Percentiles rank a stretch among this genome's conserved stretches.
These are phyloP conservation scores for Venusia cambrica DNA, from an alignment of 2,888 invertebrate species.

Conservation along the genomic window DNA sequence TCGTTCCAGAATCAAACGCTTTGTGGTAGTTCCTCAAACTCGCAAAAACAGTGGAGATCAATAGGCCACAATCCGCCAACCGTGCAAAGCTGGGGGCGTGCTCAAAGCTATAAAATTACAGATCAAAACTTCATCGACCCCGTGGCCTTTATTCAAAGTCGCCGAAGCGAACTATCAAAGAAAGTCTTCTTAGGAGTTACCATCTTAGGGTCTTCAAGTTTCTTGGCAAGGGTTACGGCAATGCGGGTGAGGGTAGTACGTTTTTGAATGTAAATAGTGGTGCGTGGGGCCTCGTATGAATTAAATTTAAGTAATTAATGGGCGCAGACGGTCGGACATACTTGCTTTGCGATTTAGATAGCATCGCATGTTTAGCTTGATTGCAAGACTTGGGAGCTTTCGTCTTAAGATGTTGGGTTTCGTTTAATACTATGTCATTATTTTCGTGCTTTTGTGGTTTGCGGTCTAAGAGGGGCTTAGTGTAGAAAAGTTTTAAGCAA, in stretches of 20 bases:
- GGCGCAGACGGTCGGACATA: slow-evolving; percentile 41
- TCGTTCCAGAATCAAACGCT: slow-evolving; percentile 21
- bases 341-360: slow-evolving; percentile 46
- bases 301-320: slow-evolving; percentile 81
- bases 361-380: slow-evolving; percentile 46
- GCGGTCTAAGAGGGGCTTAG: no score
- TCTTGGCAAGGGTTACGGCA: slow-evolving; percentile 72
- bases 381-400: slow-evolving; percentile 28
- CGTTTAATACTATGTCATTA: neutral
- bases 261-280: slow-evolving; percentile 81
- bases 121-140: slow-evolving; percentile 79
- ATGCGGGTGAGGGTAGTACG: slow-evolving; percentile 52
- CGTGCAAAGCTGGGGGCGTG: slow-evolving; percentile 60
- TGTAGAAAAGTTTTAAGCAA: no score
- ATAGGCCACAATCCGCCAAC: slow-evolving; percentile 65
- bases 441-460: neutral
- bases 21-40: slow-evolving; percentile 41
- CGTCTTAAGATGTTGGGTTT: slow-evolving; percentile 13
- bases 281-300: slow-evolving; percentile 70
- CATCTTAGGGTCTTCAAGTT: slow-evolving; percentile 77
- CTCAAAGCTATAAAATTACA: slow-evolving; percentile 80
- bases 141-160: slow-evolving; percentile 73
- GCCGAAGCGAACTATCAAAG: slow-evolving; percentile 79
- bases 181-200: slow-evolving; percentile 77
- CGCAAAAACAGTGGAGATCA: slow-evolving; percentile 65